phyloP scores from a whole-genome alignment of 2,888 invertebrate species.

The Girardia tigrina region DNA sequence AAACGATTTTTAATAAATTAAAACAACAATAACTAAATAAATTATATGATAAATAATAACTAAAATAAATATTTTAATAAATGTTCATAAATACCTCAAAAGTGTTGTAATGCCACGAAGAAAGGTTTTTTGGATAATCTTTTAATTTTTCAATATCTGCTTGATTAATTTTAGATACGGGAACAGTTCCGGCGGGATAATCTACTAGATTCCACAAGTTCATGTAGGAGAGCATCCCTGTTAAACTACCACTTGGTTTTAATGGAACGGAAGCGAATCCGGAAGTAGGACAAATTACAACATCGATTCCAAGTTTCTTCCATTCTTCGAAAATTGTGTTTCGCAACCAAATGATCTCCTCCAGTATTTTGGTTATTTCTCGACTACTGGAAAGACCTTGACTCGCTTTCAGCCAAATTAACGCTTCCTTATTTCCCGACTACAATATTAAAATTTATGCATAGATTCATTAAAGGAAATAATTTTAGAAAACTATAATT shows the following conservation, averaged over 20 bases:
- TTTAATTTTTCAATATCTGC: not conserved
- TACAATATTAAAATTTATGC: too few species aligned
- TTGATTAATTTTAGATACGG: not conserved
- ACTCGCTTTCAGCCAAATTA: not conserved
- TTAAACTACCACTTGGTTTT: not conserved
- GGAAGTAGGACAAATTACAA: not conserved
- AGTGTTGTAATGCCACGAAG: not conserved
- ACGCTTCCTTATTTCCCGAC: not conserved
- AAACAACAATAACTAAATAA: too few species aligned
- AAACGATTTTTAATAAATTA: too few species aligned
- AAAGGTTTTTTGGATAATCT: not conserved
- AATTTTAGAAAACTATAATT: too few species aligned
- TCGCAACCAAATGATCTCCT: not conserved
- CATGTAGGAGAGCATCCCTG: not conserved
- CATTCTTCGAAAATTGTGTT: not conserved
- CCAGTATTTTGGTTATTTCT: not conserved
- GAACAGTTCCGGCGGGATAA: not conserved
- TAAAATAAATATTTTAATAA: not conserved
- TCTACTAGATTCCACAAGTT: not conserved
- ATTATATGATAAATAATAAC: not conserved
- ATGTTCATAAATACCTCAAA: not conserved
- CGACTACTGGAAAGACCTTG: not conserved
- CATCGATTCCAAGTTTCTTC: not conserved
- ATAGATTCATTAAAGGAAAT: too few species aligned
- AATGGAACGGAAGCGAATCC: not conserved